Evolutionary conservation across 2,888 invertebrate genomes (phyloP).

Genomic region (Trisateles emortualis): DNA sequence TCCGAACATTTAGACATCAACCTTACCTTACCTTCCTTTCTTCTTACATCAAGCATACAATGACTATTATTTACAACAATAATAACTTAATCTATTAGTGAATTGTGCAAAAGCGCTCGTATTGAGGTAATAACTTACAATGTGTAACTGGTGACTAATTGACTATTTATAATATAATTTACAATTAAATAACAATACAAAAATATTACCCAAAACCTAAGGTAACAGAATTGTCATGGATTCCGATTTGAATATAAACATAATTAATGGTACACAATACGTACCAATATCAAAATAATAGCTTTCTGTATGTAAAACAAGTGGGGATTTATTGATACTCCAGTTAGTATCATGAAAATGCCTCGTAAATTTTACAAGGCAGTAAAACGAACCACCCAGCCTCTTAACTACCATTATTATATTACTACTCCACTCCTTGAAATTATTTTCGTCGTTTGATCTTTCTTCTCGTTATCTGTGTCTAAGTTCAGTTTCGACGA

Average conservation of each 20-base stretch:
- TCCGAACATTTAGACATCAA: constrained; percentile 35
- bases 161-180: constrained; percentile 72
- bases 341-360: constrained; percentile 70
- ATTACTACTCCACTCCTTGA: constrained; percentile 83
- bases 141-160: constrained; percentile 85
- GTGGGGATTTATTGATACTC: constrained; percentile 79
- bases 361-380: constrained; percentile 75
- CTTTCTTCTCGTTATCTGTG: constrained; percentile 70
- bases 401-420: constrained; percentile 66
- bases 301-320: constrained; percentile 72
- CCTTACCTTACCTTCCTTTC: constrained; percentile 32
- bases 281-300: constrained; percentile 61
- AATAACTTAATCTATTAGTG: constrained; percentile 69
- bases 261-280: constrained; percentile 50
- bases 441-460: constrained; percentile 78
- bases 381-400: constrained; percentile 68
- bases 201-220: constrained; percentile 71
- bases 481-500: constrained; percentile 81
- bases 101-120: constrained; percentile 85
- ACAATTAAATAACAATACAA: constrained; percentile 62
- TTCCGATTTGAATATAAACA: constrained; percentile 47
- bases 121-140: constrained; percentile 85
- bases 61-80: constrained; percentile 71
- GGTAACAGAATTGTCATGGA: constrained; percentile 83
- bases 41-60: constrained; percentile 36